Percentiles rank a stretch among this genome's conserved stretches.
phyloP scores from a whole-genome alignment of 2,888 invertebrate genomes.

The Halictus quadricinctus region DNA sequence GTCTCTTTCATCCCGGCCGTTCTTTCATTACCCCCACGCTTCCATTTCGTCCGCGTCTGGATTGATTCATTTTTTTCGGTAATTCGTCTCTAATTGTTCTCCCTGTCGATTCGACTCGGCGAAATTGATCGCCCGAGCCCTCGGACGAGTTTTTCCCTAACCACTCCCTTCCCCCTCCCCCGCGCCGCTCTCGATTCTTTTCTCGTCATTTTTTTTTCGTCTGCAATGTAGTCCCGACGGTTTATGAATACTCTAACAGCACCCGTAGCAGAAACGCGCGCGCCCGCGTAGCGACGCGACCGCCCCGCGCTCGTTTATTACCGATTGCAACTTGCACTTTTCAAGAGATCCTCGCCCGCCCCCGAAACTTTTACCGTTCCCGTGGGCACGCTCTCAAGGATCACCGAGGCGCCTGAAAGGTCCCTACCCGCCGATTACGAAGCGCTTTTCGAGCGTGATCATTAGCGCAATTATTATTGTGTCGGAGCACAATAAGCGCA shows the following conservation, averaged over 20 bases:
- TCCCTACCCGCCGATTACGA: constrained; percentile 72
- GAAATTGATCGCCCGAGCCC: constrained; percentile 47
- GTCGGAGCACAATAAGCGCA: constrained; percentile 76
- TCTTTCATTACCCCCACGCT: constrained; percentile 50
- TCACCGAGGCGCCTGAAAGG: constrained; percentile 58
- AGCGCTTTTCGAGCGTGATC: constrained; percentile 78
- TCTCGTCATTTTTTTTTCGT: constrained; percentile 1
- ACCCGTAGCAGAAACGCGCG: not conserved
- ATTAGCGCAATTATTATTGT: constrained; percentile 81
- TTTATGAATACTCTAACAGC: constrained; percentile 5
- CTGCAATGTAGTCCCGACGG: constrained; percentile 20
- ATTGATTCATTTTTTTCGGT: constrained; percentile 52
- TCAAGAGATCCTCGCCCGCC: constrained; percentile 22
- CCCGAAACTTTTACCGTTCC: constrained; percentile 41
- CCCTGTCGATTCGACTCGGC: constrained; percentile 43
- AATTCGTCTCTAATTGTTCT: constrained; percentile 57
- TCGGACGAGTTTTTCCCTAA: constrained; percentile 29
- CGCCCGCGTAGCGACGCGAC: not conserved
- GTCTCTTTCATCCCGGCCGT: constrained; percentile 58
- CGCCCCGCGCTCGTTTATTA: constrained; percentile 31
- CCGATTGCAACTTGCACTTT: constrained; percentile 55
- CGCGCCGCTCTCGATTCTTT: not conserved
- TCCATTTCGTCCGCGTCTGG: constrained; percentile 57
- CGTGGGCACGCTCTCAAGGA: constrained; percentile 52
- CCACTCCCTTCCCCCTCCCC: not conserved